Base-by-base conservation (phyloP, 2,797 vertebrate species). In the Carapus acus region DNA sequence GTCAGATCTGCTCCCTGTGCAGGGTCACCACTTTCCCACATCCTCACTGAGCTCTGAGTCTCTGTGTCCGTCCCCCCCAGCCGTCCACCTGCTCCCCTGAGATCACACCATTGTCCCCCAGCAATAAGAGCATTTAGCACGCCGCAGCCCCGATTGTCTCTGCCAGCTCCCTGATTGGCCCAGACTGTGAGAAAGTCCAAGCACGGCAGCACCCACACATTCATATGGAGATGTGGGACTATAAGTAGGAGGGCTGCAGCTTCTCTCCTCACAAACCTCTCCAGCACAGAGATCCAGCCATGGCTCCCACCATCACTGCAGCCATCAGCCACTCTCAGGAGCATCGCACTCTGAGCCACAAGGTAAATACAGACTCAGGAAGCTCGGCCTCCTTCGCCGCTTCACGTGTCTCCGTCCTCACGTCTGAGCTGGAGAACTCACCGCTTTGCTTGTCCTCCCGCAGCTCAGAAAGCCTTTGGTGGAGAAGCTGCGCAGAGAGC, bases 401-500 rank as follows among this genome's bases (percentile, higher is more conserved):
- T 43, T 27, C 29, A 27, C 1, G 38, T 33, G 7, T 0, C 15
- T 3, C 21, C 21, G 6, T 8, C 21, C 4, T 8, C 2, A 33
- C 11, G 3, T 9, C 11, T 56, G 45, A 60, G 69, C 19, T 39
- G 31, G 40, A 29, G 41, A 15, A 63, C 44, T 74, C 43, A 77
- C 60, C 17, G 54, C 24, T 49, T 43, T 50, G 21, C 46, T 62
- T 22, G 62, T 58, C 15, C 46, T 61, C 39, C 70, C 77, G 41
- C 88, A 93, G 93, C 70, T 89, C 56, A 88, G 90, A 53, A 91
- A 86, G 49, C 88, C 89, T 1, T 78, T 90, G 77, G 91, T 93
- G 82, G 89, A 94, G 76, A 94, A 92, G 71, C 75, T 89, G 72
- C 82, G 82, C 62, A 83, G 84, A 81, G 84, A 87, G 79, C 49